phyloP scores from a whole-genome alignment of 35 echinoderm and acorn worm species.

The Lytechinus variegatus region DNA sequence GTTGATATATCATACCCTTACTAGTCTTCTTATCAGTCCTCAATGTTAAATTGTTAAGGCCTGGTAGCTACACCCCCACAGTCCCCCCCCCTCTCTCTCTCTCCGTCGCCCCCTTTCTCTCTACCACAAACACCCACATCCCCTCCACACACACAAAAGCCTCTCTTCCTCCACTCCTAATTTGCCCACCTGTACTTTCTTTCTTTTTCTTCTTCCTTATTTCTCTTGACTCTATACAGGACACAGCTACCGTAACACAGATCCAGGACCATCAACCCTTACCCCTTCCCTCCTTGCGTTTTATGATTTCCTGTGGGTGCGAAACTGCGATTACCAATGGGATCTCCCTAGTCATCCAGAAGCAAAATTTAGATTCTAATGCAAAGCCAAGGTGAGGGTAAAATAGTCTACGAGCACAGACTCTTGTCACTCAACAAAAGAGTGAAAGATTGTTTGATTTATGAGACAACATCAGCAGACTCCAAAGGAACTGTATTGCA shows the following conservation, averaged over 20 bases:
- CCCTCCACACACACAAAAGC: too few relatives aligned
- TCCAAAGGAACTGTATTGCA: too few relatives aligned
- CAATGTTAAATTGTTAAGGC: not conserved
- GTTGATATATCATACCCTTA: not conserved
- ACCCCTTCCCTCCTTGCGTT: not conserved
- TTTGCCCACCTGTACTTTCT: too few relatives aligned
- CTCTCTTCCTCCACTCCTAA: too few relatives aligned
- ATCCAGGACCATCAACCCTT: not conserved
- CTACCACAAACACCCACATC: not conserved
- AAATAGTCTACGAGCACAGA: not conserved
- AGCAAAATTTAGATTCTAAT: slow-evolving; percentile 6
- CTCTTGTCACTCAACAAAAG: too few relatives aligned
- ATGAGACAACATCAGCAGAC: too few relatives aligned
- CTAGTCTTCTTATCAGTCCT: not conserved
- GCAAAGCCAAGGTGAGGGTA: not conserved
- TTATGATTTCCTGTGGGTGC: slow-evolving; percentile 10
- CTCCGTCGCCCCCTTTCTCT: not conserved
- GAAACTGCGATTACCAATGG: not conserved
- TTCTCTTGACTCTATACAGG: not conserved
- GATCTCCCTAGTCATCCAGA: not conserved
- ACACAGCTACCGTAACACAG: not conserved
- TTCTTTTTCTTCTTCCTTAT: too few relatives aligned
- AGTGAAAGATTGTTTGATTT: too few relatives aligned
- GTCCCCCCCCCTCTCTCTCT: too few relatives aligned
- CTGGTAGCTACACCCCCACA: too few relatives aligned